These are phyloP conservation scores for Upupa epops DNA, from an alignment of 2,113 vertebrate genomes.

Conservation along the genomic window DNA sequence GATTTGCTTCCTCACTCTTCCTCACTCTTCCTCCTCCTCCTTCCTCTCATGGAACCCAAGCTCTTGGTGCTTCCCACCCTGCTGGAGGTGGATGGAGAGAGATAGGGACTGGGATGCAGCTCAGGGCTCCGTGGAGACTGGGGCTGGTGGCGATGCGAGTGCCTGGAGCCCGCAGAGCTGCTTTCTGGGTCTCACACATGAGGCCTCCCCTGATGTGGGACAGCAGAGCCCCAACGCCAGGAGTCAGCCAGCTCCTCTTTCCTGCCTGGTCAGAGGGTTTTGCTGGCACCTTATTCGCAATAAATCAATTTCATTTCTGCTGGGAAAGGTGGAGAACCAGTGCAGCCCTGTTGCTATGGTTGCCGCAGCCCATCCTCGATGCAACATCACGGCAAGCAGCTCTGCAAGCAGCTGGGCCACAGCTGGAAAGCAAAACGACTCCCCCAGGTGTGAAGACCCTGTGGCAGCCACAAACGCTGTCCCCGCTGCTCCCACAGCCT, in stretches of 20 bases:
- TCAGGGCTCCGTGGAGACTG: neutral
- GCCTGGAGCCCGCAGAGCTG: neutral
- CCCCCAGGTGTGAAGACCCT: neutral
- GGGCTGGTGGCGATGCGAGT: neutral
- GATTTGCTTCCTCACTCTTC: neutral
- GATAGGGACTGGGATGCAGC: neutral
- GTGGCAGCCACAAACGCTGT: neutral
- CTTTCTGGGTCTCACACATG: neutral
- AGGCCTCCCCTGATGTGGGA: neutral
- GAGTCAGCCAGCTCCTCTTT: neutral
- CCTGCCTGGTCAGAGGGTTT: neutral
- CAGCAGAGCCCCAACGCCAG: neutral
- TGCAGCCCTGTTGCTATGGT: constrained; percentile 39
- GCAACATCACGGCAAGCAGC: neutral
- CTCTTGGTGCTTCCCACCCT: neutral
- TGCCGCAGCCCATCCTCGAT: neutral
- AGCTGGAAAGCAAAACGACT: neutral
- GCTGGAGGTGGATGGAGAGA: neutral
- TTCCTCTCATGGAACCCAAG: neutral
- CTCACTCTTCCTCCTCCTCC: neutral
- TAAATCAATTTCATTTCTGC: neutral
- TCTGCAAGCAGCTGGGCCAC: constrained; percentile 10
- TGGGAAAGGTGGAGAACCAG: neutral
- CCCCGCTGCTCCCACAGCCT: neutral
- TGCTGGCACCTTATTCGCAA: neutral